Percentiles rank a stretch among this genome's conserved stretches.
Evolutionary conservation across 2,888 invertebrate genomes (phyloP).

Genomic region (Seira musarum): DNA sequence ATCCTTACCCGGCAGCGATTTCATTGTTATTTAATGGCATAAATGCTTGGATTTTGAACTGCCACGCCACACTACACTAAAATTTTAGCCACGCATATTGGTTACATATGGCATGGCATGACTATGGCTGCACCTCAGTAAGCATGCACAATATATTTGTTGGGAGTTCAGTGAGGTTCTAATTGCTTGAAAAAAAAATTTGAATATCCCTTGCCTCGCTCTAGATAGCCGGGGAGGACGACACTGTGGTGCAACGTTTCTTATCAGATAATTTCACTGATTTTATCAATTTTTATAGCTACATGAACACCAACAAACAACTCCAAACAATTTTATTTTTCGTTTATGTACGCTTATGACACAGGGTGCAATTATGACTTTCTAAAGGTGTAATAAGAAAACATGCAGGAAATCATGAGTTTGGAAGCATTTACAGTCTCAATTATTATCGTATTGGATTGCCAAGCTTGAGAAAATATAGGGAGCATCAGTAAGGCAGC

Average conservation of each 20-base stretch:
- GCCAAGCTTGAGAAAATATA: neutral
- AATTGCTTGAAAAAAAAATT: neutral
- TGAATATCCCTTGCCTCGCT: neutral
- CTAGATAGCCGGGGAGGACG: constrained; percentile 36
- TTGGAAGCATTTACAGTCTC: neutral
- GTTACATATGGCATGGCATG: neutral
- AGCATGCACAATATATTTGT: neutral
- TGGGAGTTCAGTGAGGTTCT: neutral
- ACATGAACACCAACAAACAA: neutral
- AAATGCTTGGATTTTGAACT: neutral
- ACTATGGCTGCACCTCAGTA: too few species aligned
- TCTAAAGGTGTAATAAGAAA: neutral
- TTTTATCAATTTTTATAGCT: constrained; percentile 25
- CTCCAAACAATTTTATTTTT: neutral
- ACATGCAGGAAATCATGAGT: neutral
- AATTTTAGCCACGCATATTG: neutral
- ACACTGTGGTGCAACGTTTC: constrained; percentile 16
- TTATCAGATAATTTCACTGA: constrained; percentile 37
- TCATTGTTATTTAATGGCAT: constrained; percentile 12
- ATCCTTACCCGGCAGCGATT: constrained; percentile 55
- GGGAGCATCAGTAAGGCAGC: neutral
- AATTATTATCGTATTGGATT: too few species aligned
- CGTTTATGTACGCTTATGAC: neutral
- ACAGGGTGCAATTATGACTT: neutral
- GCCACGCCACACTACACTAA: neutral